Percentiles rank a stretch among this genome's conserved stretches.
Evolutionary conservation across 1,140 invertebrate species (phyloP).

Genomic region (Batillaria attramentaria): DNA sequence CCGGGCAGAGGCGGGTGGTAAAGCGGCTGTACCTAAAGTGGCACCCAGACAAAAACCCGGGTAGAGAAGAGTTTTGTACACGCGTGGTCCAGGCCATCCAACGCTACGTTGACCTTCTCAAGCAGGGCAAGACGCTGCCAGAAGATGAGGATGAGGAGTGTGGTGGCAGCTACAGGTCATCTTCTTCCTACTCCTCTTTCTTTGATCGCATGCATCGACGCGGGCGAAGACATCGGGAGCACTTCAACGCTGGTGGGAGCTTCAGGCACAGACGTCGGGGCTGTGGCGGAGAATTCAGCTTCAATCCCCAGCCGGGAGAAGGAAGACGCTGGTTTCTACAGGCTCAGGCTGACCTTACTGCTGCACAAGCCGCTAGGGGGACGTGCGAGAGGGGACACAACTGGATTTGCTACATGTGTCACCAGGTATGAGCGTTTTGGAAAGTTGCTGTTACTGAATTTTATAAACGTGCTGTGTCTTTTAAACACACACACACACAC

Average conservation of each 20-base stretch:
- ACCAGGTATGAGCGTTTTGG: conserved; percentile 44
- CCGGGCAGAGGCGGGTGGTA: conserved; percentile 55
- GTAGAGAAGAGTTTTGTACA: conserved; percentile 50
- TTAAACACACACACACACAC: background rate
- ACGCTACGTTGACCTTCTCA: conserved; percentile 38
- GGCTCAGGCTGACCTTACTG: conserved; percentile 44
- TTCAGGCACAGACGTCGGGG: background rate
- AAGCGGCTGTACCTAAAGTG: conserved; percentile 62
- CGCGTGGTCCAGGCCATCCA: conserved; percentile 56
- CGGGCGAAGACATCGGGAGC: background rate
- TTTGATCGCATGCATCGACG: conserved; percentile 12
- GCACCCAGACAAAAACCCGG: conserved; percentile 69
- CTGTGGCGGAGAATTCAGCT: background rate
- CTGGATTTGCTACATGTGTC: conserved; percentile 55
- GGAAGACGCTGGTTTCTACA: conserved; percentile 50
- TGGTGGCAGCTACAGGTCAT: conserved; percentile 53
- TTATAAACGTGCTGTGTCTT: background rate
- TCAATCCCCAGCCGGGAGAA: conserved; percentile 31
- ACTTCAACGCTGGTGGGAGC: background rate
- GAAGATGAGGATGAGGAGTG: conserved; percentile 31
- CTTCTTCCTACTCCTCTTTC: conserved; percentile 17
- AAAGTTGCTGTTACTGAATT: background rate
- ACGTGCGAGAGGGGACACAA: conserved; percentile 24
- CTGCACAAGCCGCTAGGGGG: conserved; percentile 25
- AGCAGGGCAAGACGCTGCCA: conserved; percentile 37